These are phyloP conservation scores for Pogonocherus hispidulus DNA, from an alignment of 2,888 invertebrate species.

Conservation along the genomic window DNA sequence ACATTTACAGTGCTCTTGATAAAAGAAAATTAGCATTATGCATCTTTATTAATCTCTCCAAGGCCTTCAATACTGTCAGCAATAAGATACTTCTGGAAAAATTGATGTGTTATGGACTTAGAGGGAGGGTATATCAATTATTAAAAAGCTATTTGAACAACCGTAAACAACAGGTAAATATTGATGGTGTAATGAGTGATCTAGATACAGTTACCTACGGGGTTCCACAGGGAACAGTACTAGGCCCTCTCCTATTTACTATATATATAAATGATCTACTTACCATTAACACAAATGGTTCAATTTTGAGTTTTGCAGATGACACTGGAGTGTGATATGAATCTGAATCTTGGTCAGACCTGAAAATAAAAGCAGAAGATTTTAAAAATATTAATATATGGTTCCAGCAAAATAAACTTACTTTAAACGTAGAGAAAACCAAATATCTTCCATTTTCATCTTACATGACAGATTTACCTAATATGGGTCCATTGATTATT, in stretches of 20 bases:
- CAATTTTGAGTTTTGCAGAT: background rate
- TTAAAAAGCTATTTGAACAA: background rate
- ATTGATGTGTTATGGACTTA: background rate
- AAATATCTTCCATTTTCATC: too few relatives aligned
- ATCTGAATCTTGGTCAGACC: background rate
- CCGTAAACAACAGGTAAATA: background rate
- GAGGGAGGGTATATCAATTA: background rate
- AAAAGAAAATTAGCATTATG: too few relatives aligned
- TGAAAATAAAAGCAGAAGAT: background rate
- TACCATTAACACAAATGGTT: background rate
- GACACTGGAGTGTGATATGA: background rate
- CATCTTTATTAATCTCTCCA: too few relatives aligned
- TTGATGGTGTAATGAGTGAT: background rate
- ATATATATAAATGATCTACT: too few relatives aligned
- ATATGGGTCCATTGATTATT: too few relatives aligned
- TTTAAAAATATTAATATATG: background rate
- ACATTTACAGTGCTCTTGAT: background rate
- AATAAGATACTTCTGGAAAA: background rate
- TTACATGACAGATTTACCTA: too few relatives aligned
- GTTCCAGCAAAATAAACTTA: slow-evolving; percentile 1
- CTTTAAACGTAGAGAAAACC: background rate
- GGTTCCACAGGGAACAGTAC: too few relatives aligned
- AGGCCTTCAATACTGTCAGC: background rate
- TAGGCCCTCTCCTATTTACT: too few relatives aligned
- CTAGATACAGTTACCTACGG: too few relatives aligned